Evolutionary conservation across 2,797 vertebrate species (phyloP).

Genomic region (Coregonus ussuriensis): DNA sequence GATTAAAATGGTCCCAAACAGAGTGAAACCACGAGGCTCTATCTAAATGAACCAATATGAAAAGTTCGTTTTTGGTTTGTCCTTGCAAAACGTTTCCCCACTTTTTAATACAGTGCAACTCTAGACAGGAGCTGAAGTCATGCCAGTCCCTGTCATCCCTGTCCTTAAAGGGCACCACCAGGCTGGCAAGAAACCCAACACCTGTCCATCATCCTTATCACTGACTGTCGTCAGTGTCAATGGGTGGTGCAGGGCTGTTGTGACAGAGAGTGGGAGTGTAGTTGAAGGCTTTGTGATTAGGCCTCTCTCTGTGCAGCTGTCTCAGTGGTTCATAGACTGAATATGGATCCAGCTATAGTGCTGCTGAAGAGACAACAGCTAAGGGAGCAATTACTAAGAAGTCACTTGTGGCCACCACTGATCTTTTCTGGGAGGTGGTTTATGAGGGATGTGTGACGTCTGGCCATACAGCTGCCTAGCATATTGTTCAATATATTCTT

Average conservation of each 20-base stretch:
- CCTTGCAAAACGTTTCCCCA: too few relatives aligned
- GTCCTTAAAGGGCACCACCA: constrained; percentile 21
- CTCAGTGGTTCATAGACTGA: constrained; percentile 55
- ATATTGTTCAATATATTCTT: neutral
- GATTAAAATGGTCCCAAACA: neutral
- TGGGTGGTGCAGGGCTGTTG: constrained; percentile 54
- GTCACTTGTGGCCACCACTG: constrained; percentile 49
- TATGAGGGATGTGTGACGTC: neutral
- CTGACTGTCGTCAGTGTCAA: constrained; percentile 41
- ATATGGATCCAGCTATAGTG: constrained; percentile 67
- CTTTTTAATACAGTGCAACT: neutral
- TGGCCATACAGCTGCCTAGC: neutral
- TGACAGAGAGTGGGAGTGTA: constrained; percentile 60
- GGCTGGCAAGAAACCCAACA: constrained; percentile 47
- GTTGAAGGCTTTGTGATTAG: constrained; percentile 58
- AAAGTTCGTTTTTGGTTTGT: neutral
- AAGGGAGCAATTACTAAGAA: constrained; percentile 57
- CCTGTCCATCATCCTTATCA: constrained; percentile 53
- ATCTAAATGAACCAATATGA: neutral
- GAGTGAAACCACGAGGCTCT: neutral
- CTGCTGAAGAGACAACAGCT: constrained; percentile 23
- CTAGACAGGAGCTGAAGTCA: neutral
- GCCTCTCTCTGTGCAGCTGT: constrained; percentile 44
- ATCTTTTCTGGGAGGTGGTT: neutral
- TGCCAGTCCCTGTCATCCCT: constrained; percentile 13